Base-by-base conservation (phyloP, 1,140 invertebrate genomes). In the Acromyrmex echinatior region DNA sequence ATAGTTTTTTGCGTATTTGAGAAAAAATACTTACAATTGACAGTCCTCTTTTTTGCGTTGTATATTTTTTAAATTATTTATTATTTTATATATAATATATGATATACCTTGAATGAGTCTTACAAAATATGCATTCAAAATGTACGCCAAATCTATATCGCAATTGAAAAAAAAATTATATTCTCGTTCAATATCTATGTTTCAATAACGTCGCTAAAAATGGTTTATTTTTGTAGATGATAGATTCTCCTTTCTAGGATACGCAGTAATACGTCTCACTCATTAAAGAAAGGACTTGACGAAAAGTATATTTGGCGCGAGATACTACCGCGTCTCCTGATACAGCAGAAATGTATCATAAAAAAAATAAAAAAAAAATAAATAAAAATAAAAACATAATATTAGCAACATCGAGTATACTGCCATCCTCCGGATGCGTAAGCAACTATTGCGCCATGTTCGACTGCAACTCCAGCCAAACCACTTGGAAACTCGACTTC, bases 401-500 rank as follows among this genome's bases (percentile, higher is more conserved):
- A 53, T 65, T 88, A 80, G 18, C 18, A 71, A 58, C 66, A 62
- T 92, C 92, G 92, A 94, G 87, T 85, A 86, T 91, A 93, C 88
- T 92, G 94, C 94, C 94, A 95, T 95, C 94, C 68, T 68, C 63
- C 94, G 94, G 88, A 73, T 70, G 89, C 74, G 39, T 85, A 79
- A 56, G 87, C 89, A 95, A 95, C 84, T 86, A 35, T 81, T 82
- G 77, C 89, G 88, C 92, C 76, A 18, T 39, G 70, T 84, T 84
- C 89, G 51, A 63, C 74, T 73, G 86, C 91, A 39, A 74, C 86
- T 88, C 63, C 77, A 60, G 21, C 65, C 56, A 71, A 84, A 66
- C 86, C 45, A 81, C 63, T 90, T 79, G 86, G 71, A 79, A 87
- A 28, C 39, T 56, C 56, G 49, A 63, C 49, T 58, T 28, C 73